These are phyloP conservation scores for Vanacampus margaritifer DNA, from an alignment of 2,113 vertebrate genomes.

Conservation along the genomic window DNA sequence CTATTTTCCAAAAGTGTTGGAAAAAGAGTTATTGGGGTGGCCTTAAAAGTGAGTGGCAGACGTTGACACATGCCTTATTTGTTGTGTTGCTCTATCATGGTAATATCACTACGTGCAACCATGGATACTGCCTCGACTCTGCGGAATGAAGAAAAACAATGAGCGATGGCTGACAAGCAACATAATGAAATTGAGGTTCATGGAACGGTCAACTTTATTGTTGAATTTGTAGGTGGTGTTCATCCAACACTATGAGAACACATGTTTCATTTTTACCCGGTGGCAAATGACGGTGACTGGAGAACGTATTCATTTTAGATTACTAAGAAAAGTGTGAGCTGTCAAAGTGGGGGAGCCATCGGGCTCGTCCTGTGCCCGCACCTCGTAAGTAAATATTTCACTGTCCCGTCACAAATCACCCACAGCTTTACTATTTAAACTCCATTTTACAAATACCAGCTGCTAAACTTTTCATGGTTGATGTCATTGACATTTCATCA, in stretches of 20 bases:
- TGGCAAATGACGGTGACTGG: too few species aligned
- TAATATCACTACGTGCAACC: conserved; percentile 31
- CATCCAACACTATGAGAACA: background rate
- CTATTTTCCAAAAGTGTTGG: background rate
- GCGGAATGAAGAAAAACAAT: conserved; percentile 58
- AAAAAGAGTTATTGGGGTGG: background rate
- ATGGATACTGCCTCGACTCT: conserved; percentile 37
- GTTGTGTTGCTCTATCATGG: conserved; percentile 13
- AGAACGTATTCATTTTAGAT: too few species aligned
- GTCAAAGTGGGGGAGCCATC: too few species aligned
- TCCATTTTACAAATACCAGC: too few species aligned
- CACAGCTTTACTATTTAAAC: too few species aligned
- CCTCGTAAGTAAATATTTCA: too few species aligned
- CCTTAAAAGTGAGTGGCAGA: background rate
- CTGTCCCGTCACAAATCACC: too few species aligned
- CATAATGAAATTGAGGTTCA: conserved; percentile 50
- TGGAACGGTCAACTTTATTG: conserved; percentile 26
- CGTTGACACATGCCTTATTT: background rate
- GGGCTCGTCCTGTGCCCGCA: too few species aligned
- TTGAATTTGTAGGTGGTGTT: conserved; percentile 2
- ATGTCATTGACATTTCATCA: too few species aligned
- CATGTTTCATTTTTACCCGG: background rate
- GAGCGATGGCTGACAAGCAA: conserved; percentile 46
- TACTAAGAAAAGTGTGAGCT: too few species aligned
- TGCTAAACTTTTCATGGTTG: too few species aligned